A percentile compares a stretch with the other conserved stretches of the same genome.
These are phyloP conservation scores for Stomatorhinus ivindoensis DNA, from an alignment of 2,113 vertebrate species.

Conservation along the genomic window DNA sequence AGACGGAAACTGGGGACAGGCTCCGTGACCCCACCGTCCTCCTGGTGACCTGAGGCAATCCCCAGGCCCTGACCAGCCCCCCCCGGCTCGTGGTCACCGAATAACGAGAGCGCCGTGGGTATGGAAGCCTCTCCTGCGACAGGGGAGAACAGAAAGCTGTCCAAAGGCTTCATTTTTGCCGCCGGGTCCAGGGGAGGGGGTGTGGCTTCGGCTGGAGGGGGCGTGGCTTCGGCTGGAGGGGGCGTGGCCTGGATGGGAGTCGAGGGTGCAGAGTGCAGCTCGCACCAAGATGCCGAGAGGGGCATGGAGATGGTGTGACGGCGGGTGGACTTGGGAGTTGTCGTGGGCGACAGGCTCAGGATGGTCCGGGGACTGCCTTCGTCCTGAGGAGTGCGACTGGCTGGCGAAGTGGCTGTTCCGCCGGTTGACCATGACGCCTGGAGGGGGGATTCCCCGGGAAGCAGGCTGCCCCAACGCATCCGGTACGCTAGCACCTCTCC, in stretches of 20 bases:
- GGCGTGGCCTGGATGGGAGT: slow-evolving; percentile 9
- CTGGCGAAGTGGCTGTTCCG: slow-evolving; percentile 30
- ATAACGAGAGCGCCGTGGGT: slow-evolving; percentile 28
- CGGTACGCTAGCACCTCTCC: slow-evolving; percentile 37
- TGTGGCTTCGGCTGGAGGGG: no score
- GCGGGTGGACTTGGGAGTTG: not conserved
- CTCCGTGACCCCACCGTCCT: slow-evolving; percentile 21
- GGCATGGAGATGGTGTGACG: slow-evolving; percentile 23
- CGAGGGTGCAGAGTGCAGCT: slow-evolving; percentile 5
- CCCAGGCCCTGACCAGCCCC: not conserved
- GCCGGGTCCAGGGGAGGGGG: not conserved
- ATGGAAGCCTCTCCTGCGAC: not conserved
- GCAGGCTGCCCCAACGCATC: slow-evolving; percentile 6
- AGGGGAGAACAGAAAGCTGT: not conserved
- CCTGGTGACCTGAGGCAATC: slow-evolving; percentile 41
- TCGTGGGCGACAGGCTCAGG: slow-evolving; percentile 46
- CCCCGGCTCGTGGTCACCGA: slow-evolving; percentile 28
- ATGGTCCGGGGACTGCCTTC: slow-evolving; percentile 56
- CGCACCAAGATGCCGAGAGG: slow-evolving; percentile 21
- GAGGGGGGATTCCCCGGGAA: slow-evolving; percentile 13
- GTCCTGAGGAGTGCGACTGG: slow-evolving; percentile 27
- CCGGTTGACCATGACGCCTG: not conserved
- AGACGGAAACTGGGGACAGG: slow-evolving; percentile 33
- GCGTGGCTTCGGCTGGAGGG: not conserved
- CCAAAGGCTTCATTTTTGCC: slow-evolving; percentile 10